phyloP scores from a whole-genome alignment of 2,888 invertebrate genomes.

The Ormia ochracea region DNA sequence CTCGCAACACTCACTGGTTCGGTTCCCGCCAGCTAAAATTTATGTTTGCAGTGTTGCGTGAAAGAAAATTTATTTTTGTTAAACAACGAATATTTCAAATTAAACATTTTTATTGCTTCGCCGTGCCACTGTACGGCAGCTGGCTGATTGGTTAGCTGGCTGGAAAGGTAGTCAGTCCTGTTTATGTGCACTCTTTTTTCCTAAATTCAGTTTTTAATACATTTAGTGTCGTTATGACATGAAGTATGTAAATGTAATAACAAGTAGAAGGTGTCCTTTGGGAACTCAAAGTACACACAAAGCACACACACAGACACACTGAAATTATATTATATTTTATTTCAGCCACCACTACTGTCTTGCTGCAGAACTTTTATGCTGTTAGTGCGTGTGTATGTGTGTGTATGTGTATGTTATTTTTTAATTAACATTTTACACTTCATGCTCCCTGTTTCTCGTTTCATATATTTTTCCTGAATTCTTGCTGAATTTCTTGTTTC shows the following conservation, averaged over 20 bases:
- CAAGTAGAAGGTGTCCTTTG: conserved; percentile 62
- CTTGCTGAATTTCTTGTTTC: conserved; percentile 26
- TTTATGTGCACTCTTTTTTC: conserved; percentile 2
- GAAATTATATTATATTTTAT: not conserved
- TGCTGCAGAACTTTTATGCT: not conserved
- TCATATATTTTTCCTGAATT: conserved; percentile 13
- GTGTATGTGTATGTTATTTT: not conserved
- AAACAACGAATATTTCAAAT: not conserved
- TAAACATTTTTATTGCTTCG: not conserved
- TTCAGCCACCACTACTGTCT: not conserved
- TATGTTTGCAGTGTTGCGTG: no score
- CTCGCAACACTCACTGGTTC: no score
- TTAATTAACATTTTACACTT: conserved; percentile 54
- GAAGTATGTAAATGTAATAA: conserved; percentile 58
- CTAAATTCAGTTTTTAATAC: conserved; percentile 13
- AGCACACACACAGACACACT: conserved; percentile 16
- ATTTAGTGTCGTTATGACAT: not conserved
- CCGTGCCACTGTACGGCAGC: not conserved
- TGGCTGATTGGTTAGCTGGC: not conserved
- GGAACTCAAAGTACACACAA: conserved; percentile 37
- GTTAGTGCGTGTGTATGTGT: not conserved
- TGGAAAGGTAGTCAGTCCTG: not conserved
- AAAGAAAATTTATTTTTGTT: no score
- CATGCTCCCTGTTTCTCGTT: conserved; percentile 19
- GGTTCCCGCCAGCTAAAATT: no score